Base-by-base conservation (phyloP, 92 coral and sea anemone species). In the Porites divaricata region DNA sequence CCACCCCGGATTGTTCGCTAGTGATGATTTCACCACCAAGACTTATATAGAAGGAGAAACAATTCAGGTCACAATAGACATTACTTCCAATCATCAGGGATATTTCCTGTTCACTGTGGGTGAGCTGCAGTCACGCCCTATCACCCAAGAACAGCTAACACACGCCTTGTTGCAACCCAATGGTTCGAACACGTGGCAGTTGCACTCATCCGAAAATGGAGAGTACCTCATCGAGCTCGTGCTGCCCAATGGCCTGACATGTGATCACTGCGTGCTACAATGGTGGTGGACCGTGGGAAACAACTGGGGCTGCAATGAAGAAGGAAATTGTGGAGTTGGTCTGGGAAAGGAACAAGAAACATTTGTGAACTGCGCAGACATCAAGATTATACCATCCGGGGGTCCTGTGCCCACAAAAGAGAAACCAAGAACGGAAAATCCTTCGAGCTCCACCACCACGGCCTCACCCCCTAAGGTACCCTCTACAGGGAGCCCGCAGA, bases 231-330 rank as follows among this genome's bases (percentile, higher is more conserved):
- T 95, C 71, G 67, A 78, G 24, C 93, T 95, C 9, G 79, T 74
- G 63, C 92, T 95, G 4, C 98, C 98, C 24, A 66, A 70, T 17
- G 98, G 92, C 0, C 87, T 96, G 64, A 87, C 95, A 28, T 96
- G 98, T 70, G 87, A 88, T 22, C 96, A 92, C 88, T 96, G 98
- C 75, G 98, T 96, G 49, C 13, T 96, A 50, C 98, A 96, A 81
- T 96, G 98, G 98, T 96, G 98, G 98, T 96, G 93, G 93, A 96
- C 90, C 16, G 95, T 92, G 45, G 98, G 98, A 4, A 96, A 96
- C 90, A 89, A 85, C 79, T 95, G 98, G 98, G 93, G 94, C 16
- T 94, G 98, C 72, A 92, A 94, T n/a, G 75, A 72, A 5, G 71
- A 77, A 8, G 85, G 84, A 16, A 56, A 64, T 4, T 94, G 95